Evolutionary conservation across 2,113 vertebrate genomes (phyloP).

Genomic region (Elephantulus edwardii): DNA sequence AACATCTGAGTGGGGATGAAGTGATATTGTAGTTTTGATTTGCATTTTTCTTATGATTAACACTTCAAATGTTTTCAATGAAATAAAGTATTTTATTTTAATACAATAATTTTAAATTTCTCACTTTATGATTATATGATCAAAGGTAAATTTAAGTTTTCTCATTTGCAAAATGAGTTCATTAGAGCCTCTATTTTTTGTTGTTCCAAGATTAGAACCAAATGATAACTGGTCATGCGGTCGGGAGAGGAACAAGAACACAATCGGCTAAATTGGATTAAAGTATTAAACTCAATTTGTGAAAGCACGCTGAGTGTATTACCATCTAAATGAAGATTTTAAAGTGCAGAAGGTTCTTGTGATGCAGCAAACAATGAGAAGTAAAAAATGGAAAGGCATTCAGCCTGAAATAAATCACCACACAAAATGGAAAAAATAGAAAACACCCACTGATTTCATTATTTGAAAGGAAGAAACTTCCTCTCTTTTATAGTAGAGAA

Average conservation of each 20-base stretch:
- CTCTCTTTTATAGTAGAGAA: slow-evolving; percentile 47
- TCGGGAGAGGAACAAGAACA: background rate
- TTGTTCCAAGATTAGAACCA: background rate
- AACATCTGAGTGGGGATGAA: too few species aligned
- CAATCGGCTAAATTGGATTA: background rate
- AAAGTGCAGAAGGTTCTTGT: slow-evolving; percentile 39
- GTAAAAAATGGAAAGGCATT: slow-evolving; percentile 55
- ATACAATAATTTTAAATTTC: background rate
- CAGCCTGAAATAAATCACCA: slow-evolving; percentile 57
- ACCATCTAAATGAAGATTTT: background rate
- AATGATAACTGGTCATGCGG: background rate
- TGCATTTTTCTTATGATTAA: too few species aligned
- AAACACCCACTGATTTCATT: slow-evolving; percentile 64
- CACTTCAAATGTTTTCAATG: background rate
- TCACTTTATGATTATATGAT: background rate
- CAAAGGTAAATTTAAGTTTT: background rate
- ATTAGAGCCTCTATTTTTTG: background rate
- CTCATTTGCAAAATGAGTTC: background rate
- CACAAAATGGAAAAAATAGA: slow-evolving; percentile 35
- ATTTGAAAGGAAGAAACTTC: slow-evolving; percentile 39
- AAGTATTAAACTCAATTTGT: background rate
- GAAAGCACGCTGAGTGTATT: background rate
- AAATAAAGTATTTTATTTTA: too few species aligned
- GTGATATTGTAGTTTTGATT: too few species aligned
- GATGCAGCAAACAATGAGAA: slow-evolving; percentile 53